phyloP scores from a whole-genome alignment of 1,140 invertebrate genomes.

The Cotesia chilonis region DNA sequence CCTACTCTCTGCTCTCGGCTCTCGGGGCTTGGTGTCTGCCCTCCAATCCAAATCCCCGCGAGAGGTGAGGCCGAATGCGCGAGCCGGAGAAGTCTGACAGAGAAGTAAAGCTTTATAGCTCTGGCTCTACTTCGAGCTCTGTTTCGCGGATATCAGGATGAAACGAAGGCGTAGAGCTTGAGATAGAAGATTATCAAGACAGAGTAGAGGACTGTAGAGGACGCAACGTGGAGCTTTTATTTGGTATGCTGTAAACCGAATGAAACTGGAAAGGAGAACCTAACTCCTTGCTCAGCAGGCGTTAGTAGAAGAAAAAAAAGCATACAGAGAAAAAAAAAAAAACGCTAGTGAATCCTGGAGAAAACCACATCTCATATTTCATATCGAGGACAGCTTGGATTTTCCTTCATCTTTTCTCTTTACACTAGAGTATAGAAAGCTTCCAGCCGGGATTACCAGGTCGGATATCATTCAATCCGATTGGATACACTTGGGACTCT shows the following conservation, averaged over 20 bases:
- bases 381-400: slow-evolving; percentile 61
- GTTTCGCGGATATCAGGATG: neutral
- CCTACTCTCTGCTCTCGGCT: slow-evolving; percentile 43
- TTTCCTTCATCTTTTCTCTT: slow-evolving; percentile 53
- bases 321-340: slow-evolving; percentile 33
- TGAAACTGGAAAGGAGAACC: no score
- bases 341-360: slow-evolving; percentile 46
- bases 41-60: slow-evolving; percentile 59
- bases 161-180: slow-evolving; percentile 17
- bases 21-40: slow-evolving; percentile 46
- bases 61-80: slow-evolving; percentile 44
- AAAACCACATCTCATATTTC: slow-evolving; percentile 61
- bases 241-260: neutral
- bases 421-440: slow-evolving; percentile 39
- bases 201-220: neutral
- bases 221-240: slow-evolving; percentile 3
- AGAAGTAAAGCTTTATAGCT: slow-evolving; percentile 13
- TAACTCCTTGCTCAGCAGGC: neutral
- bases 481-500: slow-evolving; percentile 29
- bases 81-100: slow-evolving; percentile 22
- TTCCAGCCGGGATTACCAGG: slow-evolving; percentile 57
- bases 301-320: neutral
- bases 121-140: no score
- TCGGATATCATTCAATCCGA: slow-evolving; percentile 58
- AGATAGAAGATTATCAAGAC: neutral